A percentile compares a stretch with the other conserved stretches of the same genome.
These are phyloP conservation scores for Bothrops alternatus DNA, from an alignment of 2,797 vertebrate genomes.

Conservation along the genomic window DNA sequence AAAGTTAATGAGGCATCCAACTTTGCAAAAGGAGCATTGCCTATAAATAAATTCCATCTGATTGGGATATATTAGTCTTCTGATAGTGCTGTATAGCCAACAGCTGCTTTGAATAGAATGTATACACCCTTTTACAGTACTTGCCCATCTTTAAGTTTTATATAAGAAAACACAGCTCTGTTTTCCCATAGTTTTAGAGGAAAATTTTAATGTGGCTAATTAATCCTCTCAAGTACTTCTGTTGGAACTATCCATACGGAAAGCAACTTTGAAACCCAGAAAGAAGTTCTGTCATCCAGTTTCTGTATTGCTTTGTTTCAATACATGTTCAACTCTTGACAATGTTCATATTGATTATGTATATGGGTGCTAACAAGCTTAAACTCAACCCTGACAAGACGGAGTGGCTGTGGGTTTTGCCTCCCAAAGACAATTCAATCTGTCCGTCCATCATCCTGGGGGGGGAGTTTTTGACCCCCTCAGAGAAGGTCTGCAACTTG, in stretches of 20 bases:
- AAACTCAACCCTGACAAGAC: too few species aligned
- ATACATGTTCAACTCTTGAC: background rate
- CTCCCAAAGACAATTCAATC: too few species aligned
- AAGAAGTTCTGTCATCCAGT: background rate
- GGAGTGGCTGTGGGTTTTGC: too few species aligned
- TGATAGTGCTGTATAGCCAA: slow-evolving; percentile 80
- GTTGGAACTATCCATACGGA: slow-evolving; percentile 6
- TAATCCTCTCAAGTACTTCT: slow-evolving; percentile 53
- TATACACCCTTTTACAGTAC: slow-evolving; percentile 65
- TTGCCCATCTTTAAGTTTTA: slow-evolving; percentile 61
- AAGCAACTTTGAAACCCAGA: background rate
- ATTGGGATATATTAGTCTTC: slow-evolving; percentile 83
- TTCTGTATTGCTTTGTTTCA: background rate
- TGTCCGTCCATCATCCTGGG: too few species aligned
- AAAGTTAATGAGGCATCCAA: slow-evolving; percentile 83
- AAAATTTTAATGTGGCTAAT: slow-evolving; percentile 25
- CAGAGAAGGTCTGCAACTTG: too few species aligned
- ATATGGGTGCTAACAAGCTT: too few species aligned
- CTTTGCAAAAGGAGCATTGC: slow-evolving; percentile 78
- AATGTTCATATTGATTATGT: background rate
- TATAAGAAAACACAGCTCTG: slow-evolving; percentile 43
- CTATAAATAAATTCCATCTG: slow-evolving; percentile 82
- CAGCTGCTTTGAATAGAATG: slow-evolving; percentile 78
- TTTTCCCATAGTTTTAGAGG: slow-evolving; percentile 60
- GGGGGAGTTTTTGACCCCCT: too few species aligned